Evolutionary conservation across 2,888 invertebrate species (phyloP).

Genomic region (Blastobasis lacticolella): DNA sequence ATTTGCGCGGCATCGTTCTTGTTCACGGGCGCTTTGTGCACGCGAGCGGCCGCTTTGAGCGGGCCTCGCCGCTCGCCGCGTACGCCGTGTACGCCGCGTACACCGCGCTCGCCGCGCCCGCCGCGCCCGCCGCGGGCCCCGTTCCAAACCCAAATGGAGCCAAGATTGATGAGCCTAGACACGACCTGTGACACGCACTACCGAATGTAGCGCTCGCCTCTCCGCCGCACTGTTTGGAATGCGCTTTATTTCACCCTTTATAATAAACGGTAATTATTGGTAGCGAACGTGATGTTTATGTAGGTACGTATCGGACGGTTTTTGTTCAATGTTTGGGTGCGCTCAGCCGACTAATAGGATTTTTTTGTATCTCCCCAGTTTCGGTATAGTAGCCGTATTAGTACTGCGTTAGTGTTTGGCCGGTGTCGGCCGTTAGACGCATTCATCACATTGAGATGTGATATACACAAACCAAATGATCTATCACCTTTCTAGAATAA

Average conservation of each 20-base stretch:
- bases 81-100: constrained; percentile 24
- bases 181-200: constrained; percentile 72
- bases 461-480: constrained; percentile 33
- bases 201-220: constrained; percentile 43
- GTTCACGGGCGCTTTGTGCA: constrained; percentile 52
- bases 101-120: constrained; percentile 24
- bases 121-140: constrained; percentile 33
- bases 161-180: constrained; percentile 70
- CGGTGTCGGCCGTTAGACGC: constrained; percentile 28
- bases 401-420: constrained; percentile 53
- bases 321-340: constrained; percentile 54
- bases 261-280: constrained; percentile 62
- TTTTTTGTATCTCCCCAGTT: constrained; percentile 46
- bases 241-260: constrained; percentile 63
- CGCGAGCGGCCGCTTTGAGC: constrained; percentile 45
- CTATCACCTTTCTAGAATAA: constrained; percentile 8
- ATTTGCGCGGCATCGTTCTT: constrained; percentile 52
- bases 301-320: constrained; percentile 38
- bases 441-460: constrained; percentile 38
- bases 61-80: not conserved
- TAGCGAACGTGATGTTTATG: constrained; percentile 43
- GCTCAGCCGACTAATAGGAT: constrained; percentile 56
- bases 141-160: constrained; percentile 63
- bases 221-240: constrained; percentile 45
- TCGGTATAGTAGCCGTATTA: constrained; percentile 44